Percentiles rank a stretch among this genome's conserved stretches.
Evolutionary conservation across 2,888 invertebrate species (phyloP).

Genomic region (Horisme vitalbata): DNA sequence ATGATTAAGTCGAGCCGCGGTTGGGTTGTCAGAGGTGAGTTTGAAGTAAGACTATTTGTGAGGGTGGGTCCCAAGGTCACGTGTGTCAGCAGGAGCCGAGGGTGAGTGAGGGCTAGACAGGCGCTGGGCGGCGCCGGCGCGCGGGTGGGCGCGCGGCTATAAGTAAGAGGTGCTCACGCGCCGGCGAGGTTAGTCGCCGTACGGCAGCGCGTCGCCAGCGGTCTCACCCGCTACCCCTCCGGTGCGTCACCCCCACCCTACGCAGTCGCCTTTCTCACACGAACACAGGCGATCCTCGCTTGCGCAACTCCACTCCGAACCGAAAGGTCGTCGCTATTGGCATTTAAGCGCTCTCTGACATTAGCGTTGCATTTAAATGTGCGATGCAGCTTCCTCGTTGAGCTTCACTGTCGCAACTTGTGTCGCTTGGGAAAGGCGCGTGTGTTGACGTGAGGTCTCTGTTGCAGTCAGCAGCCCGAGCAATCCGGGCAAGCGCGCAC

Average conservation of each 20-base stretch:
- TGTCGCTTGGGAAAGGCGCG: slow-evolving; percentile 78
- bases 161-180: slow-evolving; percentile 76
- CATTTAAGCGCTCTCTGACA: slow-evolving; percentile 82
- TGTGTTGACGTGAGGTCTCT: slow-evolving; percentile 75
- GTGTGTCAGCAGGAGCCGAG: slow-evolving; percentile 26
- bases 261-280: slow-evolving; percentile 76
- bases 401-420: slow-evolving; percentile 77
- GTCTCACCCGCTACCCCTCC: slow-evolving; percentile 58
- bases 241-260: slow-evolving; percentile 64
- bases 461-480: slow-evolving; percentile 73
- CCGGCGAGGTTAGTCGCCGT: slow-evolving; percentile 81
- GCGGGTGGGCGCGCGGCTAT: slow-evolving; percentile 72
- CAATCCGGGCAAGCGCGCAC: slow-evolving; percentile 57
- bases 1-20: not conserved
- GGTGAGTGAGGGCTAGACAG: slow-evolving; percentile 1
- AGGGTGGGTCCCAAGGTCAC: slow-evolving; percentile 31
- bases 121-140: slow-evolving; percentile 27
- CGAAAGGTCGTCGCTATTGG: slow-evolving; percentile 80
- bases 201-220: slow-evolving; percentile 75
- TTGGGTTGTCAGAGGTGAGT: not conserved
- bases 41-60: slow-evolving; percentile 3
- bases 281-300: slow-evolving; percentile 73
- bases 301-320: slow-evolving; percentile 75
- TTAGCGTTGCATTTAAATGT: slow-evolving; percentile 80
- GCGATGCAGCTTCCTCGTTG: slow-evolving; percentile 80